phyloP scores from a whole-genome alignment of 2,113 vertebrate genomes.

The Hipposideros armiger region DNA sequence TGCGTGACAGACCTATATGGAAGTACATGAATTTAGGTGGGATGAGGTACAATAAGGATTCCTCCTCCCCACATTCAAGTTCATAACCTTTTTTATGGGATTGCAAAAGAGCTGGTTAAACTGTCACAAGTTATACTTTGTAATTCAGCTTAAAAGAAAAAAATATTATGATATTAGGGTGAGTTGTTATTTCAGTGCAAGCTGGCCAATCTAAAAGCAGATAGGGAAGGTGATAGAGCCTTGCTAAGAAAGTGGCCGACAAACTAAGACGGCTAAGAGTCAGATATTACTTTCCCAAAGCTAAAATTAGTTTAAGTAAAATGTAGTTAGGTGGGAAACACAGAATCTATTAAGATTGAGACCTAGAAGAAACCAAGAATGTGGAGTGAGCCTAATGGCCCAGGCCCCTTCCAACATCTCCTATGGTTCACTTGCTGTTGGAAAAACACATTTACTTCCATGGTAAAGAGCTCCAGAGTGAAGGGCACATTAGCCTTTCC shows the following conservation, averaged over 20 bases:
- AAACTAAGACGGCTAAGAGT: background rate
- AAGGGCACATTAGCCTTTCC: background rate
- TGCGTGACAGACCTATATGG: background rate
- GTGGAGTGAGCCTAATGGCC: background rate
- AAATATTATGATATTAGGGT: background rate
- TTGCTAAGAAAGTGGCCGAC: background rate
- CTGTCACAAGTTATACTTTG: background rate
- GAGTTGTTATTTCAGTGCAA: conserved; percentile 17
- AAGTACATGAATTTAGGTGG: conserved; percentile 20
- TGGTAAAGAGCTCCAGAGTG: background rate
- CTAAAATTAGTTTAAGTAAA: conserved; percentile 38
- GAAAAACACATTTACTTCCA: background rate
- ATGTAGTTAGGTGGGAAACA: background rate
- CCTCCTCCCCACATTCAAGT: background rate
- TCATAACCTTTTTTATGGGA: background rate
- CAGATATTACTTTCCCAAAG: background rate
- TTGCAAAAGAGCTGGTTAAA: background rate
- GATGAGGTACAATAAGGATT: background rate
- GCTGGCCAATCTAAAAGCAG: background rate
- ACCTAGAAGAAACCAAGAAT: background rate
- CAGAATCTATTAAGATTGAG: background rate
- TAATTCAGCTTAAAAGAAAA: conserved; percentile 26
- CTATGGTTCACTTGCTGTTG: background rate
- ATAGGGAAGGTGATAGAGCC: background rate
- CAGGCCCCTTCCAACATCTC: background rate